Conservation (phyloP, 2,113 vertebrate genomes). For the Tonatia bakeri region DNA sequence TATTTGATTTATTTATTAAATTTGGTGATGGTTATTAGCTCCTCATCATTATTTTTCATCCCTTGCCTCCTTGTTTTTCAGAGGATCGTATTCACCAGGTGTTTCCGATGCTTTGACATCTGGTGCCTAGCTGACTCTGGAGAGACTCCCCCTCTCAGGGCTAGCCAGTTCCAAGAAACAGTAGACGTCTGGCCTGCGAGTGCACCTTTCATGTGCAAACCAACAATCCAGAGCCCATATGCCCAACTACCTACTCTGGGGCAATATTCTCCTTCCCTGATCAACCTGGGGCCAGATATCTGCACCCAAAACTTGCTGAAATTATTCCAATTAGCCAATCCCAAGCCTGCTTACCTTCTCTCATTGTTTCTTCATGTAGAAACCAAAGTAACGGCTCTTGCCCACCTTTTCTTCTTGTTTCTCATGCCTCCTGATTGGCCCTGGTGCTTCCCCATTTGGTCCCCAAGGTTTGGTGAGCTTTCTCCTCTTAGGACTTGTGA, state of each 20-base stretch:
- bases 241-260: background rate
- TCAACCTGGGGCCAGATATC: background rate
- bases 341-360: background rate
- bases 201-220: background rate
- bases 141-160: background rate
- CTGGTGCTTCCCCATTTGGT: background rate
- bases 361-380: background rate
- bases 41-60: background rate
- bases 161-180: background rate
- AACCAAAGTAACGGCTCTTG: background rate
- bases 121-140: background rate
- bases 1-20: background rate
- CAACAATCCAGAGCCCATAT: background rate
- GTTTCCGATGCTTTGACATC: background rate
- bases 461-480: fast-evolving
- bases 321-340: background rate
- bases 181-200: background rate
- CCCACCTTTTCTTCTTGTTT: background rate
- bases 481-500: background rate
- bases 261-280: background rate
- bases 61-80: background rate
- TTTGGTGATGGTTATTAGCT: background rate
- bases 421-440: background rate
- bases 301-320: background rate
- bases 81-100: background rate